phyloP scores from a whole-genome alignment of 92 coral and sea anemone species.

The Umimayanthus chanpuru region DNA sequence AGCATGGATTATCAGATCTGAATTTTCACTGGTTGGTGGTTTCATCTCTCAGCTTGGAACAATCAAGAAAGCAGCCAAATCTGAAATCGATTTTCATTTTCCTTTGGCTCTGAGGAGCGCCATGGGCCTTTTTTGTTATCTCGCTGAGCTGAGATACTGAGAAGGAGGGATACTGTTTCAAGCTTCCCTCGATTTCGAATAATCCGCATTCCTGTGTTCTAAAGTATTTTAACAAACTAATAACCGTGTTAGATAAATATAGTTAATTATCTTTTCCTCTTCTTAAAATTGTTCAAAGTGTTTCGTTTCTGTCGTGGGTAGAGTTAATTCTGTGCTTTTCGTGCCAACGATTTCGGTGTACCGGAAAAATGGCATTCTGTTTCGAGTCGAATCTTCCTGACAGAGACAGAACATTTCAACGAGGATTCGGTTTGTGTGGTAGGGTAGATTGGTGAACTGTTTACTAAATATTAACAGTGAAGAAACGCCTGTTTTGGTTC shows the following conservation, averaged over 20 bases:
- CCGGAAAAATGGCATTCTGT: slow-evolving; percentile 33
- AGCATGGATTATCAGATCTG: slow-evolving; percentile 5
- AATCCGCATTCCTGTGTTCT: slow-evolving; percentile 19
- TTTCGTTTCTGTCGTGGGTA: neutral
- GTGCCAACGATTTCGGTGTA: neutral
- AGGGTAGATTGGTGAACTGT: slow-evolving; percentile 13
- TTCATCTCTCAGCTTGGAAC: slow-evolving; percentile 35
- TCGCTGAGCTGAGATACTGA: neutral
- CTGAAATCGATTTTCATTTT: neutral
- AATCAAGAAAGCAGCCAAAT: neutral
- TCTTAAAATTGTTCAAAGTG: neutral
- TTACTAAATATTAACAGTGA: slow-evolving; percentile 1
- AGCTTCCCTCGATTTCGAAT: slow-evolving; percentile 22
- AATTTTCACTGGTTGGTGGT: slow-evolving; percentile 29
- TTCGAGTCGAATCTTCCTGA: slow-evolving; percentile 21
- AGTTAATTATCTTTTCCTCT: neutral
- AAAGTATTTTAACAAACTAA: slow-evolving; percentile 7
- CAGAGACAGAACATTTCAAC: slow-evolving; percentile 34
- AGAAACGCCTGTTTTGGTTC: slow-evolving; percentile 8
- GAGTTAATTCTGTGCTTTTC: neutral
- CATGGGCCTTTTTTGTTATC: slow-evolving; percentile 24
- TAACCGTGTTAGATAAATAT: slow-evolving; percentile 4
- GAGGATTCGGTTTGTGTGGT: slow-evolving; percentile 15
- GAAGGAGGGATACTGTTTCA: slow-evolving; percentile 26
- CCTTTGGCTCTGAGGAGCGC: neutral